Percentiles rank a stretch among this genome's conserved stretches.
These are phyloP conservation scores for Cantharis rustica DNA, from an alignment of 2,888 invertebrate species.

Conservation along the genomic window DNA sequence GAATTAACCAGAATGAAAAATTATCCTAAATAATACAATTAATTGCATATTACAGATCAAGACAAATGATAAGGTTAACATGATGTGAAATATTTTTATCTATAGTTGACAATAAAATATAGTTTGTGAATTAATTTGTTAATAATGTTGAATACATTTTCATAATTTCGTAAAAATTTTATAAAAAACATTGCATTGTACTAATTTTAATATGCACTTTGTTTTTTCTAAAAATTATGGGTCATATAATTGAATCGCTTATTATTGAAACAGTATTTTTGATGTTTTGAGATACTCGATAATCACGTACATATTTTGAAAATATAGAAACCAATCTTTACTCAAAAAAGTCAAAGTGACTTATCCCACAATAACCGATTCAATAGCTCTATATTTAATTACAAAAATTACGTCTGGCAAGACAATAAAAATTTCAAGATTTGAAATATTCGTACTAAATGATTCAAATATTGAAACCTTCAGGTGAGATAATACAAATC, in stretches of 20 bases:
- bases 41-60: background rate
- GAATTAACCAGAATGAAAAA: too few species aligned
- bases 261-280: too few species aligned
- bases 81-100: background rate
- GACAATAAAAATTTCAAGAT: background rate
- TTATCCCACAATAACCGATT: too few species aligned
- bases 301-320: too few species aligned
- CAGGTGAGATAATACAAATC: background rate
- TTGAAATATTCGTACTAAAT: background rate
- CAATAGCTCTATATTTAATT: background rate
- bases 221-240: background rate
- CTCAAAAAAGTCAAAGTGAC: too few species aligned
- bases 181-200: background rate
- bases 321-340: too few species aligned
- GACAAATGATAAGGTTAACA: background rate
- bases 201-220: background rate
- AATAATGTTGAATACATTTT: background rate
- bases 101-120: background rate
- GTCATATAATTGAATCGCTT: background rate
- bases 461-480: background rate
- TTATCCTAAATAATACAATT: background rate
- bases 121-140: background rate
- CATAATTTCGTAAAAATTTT: background rate
- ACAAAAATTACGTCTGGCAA: background rate
- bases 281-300: too few species aligned